Evolutionary conservation across 2,113 vertebrate species (phyloP).

Genomic region (Pan paniscus): DNA sequence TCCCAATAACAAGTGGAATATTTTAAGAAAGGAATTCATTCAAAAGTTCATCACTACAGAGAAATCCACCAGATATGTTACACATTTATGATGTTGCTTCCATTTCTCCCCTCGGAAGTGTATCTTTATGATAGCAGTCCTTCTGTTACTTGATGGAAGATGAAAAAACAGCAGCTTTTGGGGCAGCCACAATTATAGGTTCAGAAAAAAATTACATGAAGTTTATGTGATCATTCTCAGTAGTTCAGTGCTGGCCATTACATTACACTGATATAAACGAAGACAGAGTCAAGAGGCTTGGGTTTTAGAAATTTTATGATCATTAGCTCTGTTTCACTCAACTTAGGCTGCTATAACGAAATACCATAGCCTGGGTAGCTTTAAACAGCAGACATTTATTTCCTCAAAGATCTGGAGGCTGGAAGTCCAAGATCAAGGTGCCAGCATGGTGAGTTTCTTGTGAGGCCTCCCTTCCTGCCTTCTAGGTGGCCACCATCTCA

Average conservation of each 20-base stretch:
- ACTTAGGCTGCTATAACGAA: background rate
- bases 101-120: background rate
- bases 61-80: background rate
- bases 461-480: background rate
- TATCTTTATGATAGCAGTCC: background rate
- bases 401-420: background rate
- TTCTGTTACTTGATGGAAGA: background rate
- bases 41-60: background rate
- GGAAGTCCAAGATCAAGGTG: background rate
- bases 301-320: background rate
- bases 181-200: background rate
- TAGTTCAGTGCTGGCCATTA: background rate
- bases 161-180: background rate
- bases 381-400: background rate
- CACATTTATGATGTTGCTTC: background rate
- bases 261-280: background rate
- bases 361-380: background rate
- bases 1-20: background rate
- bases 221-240: background rate
- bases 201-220: conserved; percentile 9
- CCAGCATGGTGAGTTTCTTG: background rate
- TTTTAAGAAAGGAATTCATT: background rate
- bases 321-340: background rate
- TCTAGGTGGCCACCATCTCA: background rate
- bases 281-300: background rate